Base-by-base conservation (phyloP, 1,140 invertebrate species). In the Rhopalosiphum padi region DNA sequence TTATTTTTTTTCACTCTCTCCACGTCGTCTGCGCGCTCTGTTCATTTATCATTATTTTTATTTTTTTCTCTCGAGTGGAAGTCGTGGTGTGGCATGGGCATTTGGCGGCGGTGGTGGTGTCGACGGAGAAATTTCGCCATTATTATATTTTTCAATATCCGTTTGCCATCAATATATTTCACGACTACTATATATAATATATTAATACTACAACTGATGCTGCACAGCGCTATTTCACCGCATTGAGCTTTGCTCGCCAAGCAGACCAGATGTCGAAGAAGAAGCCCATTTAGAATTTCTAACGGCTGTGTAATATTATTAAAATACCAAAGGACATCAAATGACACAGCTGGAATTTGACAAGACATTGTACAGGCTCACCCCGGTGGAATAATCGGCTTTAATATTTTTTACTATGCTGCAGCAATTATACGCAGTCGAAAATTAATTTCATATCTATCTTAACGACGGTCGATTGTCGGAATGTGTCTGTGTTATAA, bases 31-130 rank as follows among this genome's bases (percentile, higher is more conserved):
- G 3, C 23, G 35, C 22, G 35, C 82, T 41, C 22, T n/a, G 25
- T 86, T 86, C 41, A 86, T 86, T 86, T 86, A 86, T 86, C 85
- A 86, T 86, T 86, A 86, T n/a, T 86, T 86, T 86, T 86, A 41
- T 41, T 86, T 46, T 46, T 43, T 86, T 46, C 30, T 86, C 22
- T 46, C 85, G 85, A 86, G 41, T 86, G 23, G 41, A 86, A 86
- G 41, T 46, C 23, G 4, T 30, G 43, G 41, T 86, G 25, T 30
- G 35, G 83, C 37, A 83, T 22, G 82, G 82, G 82, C 37, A 83
- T 37, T 37, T 35, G 22, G 83, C 23, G 85, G 37, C 15, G 41
- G 23, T 8, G 9, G 43, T 43, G 11, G 41, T 41, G 83, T 85
- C 83, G 35, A 43, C 23, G 23, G 83, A 85, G 83, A 85, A 85